Base-by-base conservation (phyloP, 2,888 invertebrate genomes). In the Pandemis heparana region DNA sequence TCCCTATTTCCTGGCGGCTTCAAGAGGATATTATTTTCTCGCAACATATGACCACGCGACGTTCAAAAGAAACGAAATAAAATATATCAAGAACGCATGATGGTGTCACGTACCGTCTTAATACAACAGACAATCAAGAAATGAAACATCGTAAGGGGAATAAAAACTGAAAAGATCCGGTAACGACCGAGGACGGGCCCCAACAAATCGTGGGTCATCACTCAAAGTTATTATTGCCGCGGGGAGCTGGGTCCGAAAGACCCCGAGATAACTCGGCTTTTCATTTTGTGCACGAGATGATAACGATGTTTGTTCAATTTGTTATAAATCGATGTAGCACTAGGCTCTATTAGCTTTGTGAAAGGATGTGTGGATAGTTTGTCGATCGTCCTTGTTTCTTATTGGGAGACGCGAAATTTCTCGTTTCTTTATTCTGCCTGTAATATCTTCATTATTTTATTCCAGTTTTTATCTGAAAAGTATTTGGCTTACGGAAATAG, bases 181-280 rank as follows among this genome's bases (percentile, higher is more conserved):
- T 89, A 91, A 92, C 89, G 91, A 91, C 88, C 83, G 80, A 83
- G 84, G 86, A 85, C 84, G 86, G 87, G 89, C 89, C 87, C 89
- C 90, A 89, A 94, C 92, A 93, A 94, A 94, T 92, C 89, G 93
- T 82, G 85, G 91, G 90, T 87, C 92, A 94, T 94, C 92, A 91
- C 84, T 94, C 93, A 92, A 87, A 87, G 89, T 87, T 91, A 91
- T 89, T 82, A 91, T 89, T 82, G 85, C 87, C 83, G 79, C 80
- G 84, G 88, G 88, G 89, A 83, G 83, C 83, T 85, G 85, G 85
- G 81, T 81, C 82, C 82, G 53, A 61, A 46, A 70, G 67, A 65
- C 74, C 76, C 75, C 43, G 80, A 92, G 92, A 93, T 93, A 92
- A 88, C 87, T 90, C 88, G 86, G 82, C 82, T 84, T 87, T 86